Evolutionary conservation across 1,140 invertebrate genomes (phyloP).

Genomic region (Lepidotrigona ventralis): DNA sequence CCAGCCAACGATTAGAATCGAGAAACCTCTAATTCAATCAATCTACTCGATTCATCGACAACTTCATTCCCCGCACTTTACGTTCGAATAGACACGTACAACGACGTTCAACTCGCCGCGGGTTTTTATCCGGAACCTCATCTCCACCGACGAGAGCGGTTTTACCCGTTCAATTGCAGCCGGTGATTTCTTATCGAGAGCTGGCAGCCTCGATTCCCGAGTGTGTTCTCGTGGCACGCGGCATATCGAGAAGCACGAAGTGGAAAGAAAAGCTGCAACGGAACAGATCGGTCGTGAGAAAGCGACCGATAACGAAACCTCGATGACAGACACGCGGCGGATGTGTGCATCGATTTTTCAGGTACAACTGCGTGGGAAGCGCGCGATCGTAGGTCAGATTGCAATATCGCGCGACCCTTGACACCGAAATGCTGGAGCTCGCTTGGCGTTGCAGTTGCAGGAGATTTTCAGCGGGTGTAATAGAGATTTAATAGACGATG

Average conservation of each 20-base stretch:
- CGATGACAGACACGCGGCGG: conserved; percentile 26
- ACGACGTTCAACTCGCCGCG: not conserved
- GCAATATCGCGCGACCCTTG: conserved; percentile 51
- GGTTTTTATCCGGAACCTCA: not conserved
- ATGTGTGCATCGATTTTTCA: conserved; percentile 26
- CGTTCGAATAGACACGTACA: not conserved
- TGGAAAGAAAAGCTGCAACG: not conserved
- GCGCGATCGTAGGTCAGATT: conserved; percentile 46
- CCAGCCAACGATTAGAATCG: not conserved
- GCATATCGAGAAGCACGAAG: not conserved
- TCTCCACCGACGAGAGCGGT: not conserved
- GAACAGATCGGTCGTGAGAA: conserved; percentile 33
- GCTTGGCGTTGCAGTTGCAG: conserved; percentile 2
- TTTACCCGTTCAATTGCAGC: not conserved
- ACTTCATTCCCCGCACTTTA: not conserved
- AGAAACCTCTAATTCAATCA: not conserved
- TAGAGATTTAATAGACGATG: conserved; percentile 53
- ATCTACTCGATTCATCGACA: not conserved
- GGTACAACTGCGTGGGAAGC: conserved; percentile 60
- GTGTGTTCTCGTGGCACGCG: not conserved
- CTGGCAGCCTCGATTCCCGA: not conserved
- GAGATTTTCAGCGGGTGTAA: conserved; percentile 55
- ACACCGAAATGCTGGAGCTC: conserved; percentile 22
- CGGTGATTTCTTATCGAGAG: not conserved
- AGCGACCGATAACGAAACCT: conserved; percentile 35